A percentile compares a stretch with the other conserved stretches of the same genome.
phyloP scores from a whole-genome alignment of 2,888 invertebrate species.

The Falcaria lacertinaria region DNA sequence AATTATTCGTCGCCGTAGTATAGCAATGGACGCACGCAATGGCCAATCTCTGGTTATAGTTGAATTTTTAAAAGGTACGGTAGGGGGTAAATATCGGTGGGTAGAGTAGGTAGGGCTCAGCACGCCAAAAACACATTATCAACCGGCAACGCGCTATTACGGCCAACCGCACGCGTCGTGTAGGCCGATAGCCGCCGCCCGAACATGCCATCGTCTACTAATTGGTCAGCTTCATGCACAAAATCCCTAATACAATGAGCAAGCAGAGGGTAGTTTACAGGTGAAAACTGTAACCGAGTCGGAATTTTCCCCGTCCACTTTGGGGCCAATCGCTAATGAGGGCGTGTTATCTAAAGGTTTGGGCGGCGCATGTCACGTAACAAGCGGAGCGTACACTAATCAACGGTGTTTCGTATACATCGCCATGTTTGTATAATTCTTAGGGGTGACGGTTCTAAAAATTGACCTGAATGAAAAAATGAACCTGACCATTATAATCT shows the following conservation, averaged over 20 bases:
- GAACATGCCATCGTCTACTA: slow-evolving; percentile 70
- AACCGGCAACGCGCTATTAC: slow-evolving; percentile 67
- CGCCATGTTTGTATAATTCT: slow-evolving; percentile 63
- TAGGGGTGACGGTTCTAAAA: slow-evolving; percentile 37
- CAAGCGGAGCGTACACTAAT: slow-evolving; percentile 58
- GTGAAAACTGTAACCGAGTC: slow-evolving; percentile 40
- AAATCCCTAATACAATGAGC: slow-evolving; percentile 65
- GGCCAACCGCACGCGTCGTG: slow-evolving; percentile 70
- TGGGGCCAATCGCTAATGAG: slow-evolving; percentile 55
- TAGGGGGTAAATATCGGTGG: slow-evolving; percentile 60
- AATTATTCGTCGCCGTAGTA: slow-evolving; percentile 66
- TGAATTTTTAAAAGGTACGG: slow-evolving; percentile 60
- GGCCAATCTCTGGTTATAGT: slow-evolving; percentile 61
- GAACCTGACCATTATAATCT: not conserved
- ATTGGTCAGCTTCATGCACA: slow-evolving; percentile 69
- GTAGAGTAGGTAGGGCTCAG: slow-evolving; percentile 63
- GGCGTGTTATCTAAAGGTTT: slow-evolving; percentile 58
- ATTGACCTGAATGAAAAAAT: not conserved
- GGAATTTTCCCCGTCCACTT: slow-evolving; percentile 41
- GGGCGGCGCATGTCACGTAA: slow-evolving; percentile 64
- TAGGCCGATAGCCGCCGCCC: slow-evolving; percentile 62
- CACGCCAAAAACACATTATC: slow-evolving; percentile 75
- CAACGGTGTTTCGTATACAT: slow-evolving; percentile 43
- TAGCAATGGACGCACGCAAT: slow-evolving; percentile 65
- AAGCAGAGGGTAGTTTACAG: slow-evolving; percentile 49